Evolutionary conservation across 2,113 vertebrate genomes (phyloP), one percentile per base, ranked within the genome.

Genomic region (Ammodytes dubius): DNA sequence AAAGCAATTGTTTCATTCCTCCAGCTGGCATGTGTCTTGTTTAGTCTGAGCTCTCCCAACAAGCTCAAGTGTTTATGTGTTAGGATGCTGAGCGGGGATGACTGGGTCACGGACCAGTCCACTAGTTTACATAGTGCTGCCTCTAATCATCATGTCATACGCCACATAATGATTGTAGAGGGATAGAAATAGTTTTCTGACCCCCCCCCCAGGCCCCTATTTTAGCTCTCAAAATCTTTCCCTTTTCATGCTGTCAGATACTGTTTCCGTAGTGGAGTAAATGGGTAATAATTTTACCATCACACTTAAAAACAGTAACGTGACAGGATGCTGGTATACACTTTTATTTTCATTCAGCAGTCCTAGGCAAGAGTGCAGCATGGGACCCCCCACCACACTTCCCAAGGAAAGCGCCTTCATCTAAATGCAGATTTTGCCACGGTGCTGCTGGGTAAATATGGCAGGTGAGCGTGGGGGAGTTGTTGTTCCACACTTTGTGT

Each of bases 1-100:
- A 87, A 47, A 72, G 69, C 73, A 78, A 43, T 82, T 63, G 76
- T 84, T 83, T 79, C 56, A 59, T 88, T 80, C 67, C 77, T 85
- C 68, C 65, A 80, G 9, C 70, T 85, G 82, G 61, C 65, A 60
- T 59, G 61, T 53, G 68, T 76, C 66, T 65, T 67, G 79, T 74
- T 83, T 66, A 65, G 50, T 56, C 61, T 59, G 58, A 27, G 49
- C 69, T 61, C 46, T 39, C 77, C 79, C 67, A 83, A 56, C 70
- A 58, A 47, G 67, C 60, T 66, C 46, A 85, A 69, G 74, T 83
- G 52, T 82, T 75, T 68, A 59, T 83, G 68, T 83, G 56, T 63
- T 35, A 77, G 70, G 58, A 81, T 5, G 45, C 15, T 58, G 43
- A 85, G 64, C 54, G 40, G 81, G 77, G 47, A 68, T 27, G 71